A percentile compares a stretch with the other conserved stretches of the same genome.
Conservation (phyloP, 2,113 vertebrate genomes). For the Oreotrochilus melanogaster region DNA sequence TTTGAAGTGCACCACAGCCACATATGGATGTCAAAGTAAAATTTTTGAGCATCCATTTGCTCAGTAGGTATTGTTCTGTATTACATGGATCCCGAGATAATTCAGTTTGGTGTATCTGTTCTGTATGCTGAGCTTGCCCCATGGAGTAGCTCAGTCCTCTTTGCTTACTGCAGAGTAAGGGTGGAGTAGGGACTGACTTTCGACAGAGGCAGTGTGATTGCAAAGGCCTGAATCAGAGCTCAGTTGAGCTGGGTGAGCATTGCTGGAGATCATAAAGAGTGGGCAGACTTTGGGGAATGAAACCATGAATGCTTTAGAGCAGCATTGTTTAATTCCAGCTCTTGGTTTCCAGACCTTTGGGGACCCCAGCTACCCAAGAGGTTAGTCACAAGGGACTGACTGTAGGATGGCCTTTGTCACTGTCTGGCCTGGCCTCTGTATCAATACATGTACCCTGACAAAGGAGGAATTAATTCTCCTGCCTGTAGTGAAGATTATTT, state of each 20-base stretch:
- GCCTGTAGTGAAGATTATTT: neutral
- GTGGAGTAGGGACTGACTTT: neutral
- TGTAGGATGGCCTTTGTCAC: neutral
- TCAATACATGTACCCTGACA: neutral
- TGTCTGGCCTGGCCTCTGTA: neutral
- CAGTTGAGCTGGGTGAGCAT: neutral
- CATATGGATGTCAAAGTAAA: neutral
- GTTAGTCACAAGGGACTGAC: neutral
- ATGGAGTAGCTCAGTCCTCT: neutral
- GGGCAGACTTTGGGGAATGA: neutral
- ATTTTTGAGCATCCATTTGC: neutral
- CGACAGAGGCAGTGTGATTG: neutral
- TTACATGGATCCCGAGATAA: neutral
- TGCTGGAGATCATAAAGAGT: neutral
- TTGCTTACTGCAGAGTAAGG: neutral
- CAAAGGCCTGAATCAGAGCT: neutral
- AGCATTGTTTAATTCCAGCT: neutral
- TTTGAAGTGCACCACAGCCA: neutral
- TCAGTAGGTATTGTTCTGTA: neutral
- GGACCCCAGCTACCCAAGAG: neutral
- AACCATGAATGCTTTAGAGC: neutral
- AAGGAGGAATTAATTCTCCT: neutral
- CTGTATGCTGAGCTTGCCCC: neutral
- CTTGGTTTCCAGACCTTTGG: neutral
- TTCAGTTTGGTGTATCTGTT: neutral